Base-by-base conservation (phyloP, 2,113 vertebrate species). In the Callopanchax toddi region DNA sequence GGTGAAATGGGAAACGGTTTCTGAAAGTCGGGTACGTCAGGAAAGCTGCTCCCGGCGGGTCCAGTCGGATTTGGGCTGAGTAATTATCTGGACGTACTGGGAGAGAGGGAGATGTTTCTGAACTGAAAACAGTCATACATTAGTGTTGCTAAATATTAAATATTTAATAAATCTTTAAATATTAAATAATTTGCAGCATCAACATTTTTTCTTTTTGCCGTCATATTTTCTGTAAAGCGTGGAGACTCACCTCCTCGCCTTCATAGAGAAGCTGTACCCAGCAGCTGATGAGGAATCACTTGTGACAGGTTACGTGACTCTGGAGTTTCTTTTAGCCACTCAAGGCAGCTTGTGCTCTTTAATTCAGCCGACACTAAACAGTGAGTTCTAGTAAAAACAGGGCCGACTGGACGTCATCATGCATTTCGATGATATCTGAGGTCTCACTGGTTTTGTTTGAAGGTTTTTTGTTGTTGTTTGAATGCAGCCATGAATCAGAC, bases 261-360 rank as follows among this genome's bases (percentile, higher is more conserved):
- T 17, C 40, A 18, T 42, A 25, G 13, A 42, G 78, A 48, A 11
- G 23, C 10, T 32, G 29, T 29, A 67, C 50, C 40, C 34, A 58
- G 48, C 69, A 25, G 20, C 34, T 1, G 4, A 23, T 39, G 68
- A 76, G 55, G 60, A 69, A 79, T 73, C 60, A 23, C 45, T 78
- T 71, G 34, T 76, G 83, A 82, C 78, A 80, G 78, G 72, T 69
- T 51, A 34, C 73, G 59, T 67, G 71, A 67, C 70, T 78, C 76
- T 67, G 71, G 39, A 40, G 74, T 61, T 74, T 50, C 18, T 23
- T 62, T 56, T 29, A 52, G 53, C 57, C 74, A 49, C 81, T 82
- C 45, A 54, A 71, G 79, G 83, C 83, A 68, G 49, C 60, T 39
- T 73, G 71, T 76, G 79, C 61, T 79, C 69, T 72, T 67, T 69